phyloP scores from a whole-genome alignment of 2,113 vertebrate species.

The Scomber colias region DNA sequence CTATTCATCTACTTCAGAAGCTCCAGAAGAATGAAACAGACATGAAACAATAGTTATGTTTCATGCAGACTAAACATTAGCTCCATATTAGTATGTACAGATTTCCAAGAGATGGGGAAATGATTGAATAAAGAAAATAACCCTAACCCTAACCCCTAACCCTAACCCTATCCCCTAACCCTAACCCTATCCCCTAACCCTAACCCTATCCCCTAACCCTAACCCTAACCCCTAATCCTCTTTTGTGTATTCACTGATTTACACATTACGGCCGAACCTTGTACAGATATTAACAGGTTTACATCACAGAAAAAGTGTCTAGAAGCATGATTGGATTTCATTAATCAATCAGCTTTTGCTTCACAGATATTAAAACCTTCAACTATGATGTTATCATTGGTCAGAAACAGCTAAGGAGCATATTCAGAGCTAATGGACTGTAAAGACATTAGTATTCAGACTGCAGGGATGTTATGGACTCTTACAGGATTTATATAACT shows the following conservation, averaged over 20 bases:
- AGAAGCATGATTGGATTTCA: background rate
- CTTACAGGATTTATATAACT: background rate
- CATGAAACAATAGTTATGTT: background rate
- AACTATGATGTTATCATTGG: background rate
- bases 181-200: too few relatives aligned
- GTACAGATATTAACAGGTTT: background rate
- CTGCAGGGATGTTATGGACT: background rate
- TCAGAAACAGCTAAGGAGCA: background rate
- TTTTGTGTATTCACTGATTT: too few relatives aligned
- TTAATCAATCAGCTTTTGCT: background rate
- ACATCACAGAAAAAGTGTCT: too few relatives aligned
- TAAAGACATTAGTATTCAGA: background rate
- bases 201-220: too few relatives aligned
- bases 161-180: too few relatives aligned
- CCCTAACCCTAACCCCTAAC: too few relatives aligned
- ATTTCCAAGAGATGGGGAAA: background rate
- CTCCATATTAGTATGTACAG: background rate
- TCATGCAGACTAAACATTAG: too few relatives aligned
- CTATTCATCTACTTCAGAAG: background rate
- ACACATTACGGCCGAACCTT: background rate
- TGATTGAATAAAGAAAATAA: background rate
- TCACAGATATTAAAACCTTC: slow-evolving; percentile 3
- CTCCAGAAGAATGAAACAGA: background rate
- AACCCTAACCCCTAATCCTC: too few relatives aligned
- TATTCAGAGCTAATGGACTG: background rate